phyloP scores from a whole-genome alignment of 37 sponge, comb jelly and placozoan species.

The Dysidea cf. avara region DNA sequence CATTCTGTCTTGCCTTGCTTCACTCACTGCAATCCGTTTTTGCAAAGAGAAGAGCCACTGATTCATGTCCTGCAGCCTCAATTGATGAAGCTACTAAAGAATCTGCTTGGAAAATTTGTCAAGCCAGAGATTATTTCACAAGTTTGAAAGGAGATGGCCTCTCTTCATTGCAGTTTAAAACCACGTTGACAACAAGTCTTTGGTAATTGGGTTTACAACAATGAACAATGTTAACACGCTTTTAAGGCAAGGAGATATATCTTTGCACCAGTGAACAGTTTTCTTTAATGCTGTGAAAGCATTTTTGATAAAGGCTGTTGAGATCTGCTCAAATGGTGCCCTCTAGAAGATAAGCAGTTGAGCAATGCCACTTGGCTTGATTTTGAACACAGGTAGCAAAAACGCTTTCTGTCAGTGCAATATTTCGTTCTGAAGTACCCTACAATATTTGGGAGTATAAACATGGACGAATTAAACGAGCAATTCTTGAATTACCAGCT shows the following conservation, averaged over 20 bases:
- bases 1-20: slow-evolving; percentile 29
- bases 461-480: background rate
- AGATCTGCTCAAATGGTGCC: too few species aligned
- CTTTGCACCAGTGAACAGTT: too few species aligned
- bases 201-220: too few species aligned
- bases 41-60: slow-evolving; percentile 33
- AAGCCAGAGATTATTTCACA: background rate
- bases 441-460: background rate
- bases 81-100: slow-evolving; percentile 4
- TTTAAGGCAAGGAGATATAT: too few species aligned
- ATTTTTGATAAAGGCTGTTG: too few species aligned
- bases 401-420: background rate
- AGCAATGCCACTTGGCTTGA: slow-evolving; percentile 3
- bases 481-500: slow-evolving; percentile 1
- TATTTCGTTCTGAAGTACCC: background rate
- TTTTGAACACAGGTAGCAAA: background rate
- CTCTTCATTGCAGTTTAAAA: too few species aligned
- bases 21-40: slow-evolving; percentile 2
- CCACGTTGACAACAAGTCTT: too few species aligned
- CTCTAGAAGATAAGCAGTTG: background rate
- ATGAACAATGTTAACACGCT: too few species aligned
- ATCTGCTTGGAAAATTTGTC: slow-evolving; percentile 28
- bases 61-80: slow-evolving; percentile 36
- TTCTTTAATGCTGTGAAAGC: too few species aligned
- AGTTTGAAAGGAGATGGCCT: too few species aligned